Evolutionary conservation across 2,888 invertebrate genomes (phyloP), one percentile per base, ranked within the genome.

Genomic region (Melinaea menophilus): DNA sequence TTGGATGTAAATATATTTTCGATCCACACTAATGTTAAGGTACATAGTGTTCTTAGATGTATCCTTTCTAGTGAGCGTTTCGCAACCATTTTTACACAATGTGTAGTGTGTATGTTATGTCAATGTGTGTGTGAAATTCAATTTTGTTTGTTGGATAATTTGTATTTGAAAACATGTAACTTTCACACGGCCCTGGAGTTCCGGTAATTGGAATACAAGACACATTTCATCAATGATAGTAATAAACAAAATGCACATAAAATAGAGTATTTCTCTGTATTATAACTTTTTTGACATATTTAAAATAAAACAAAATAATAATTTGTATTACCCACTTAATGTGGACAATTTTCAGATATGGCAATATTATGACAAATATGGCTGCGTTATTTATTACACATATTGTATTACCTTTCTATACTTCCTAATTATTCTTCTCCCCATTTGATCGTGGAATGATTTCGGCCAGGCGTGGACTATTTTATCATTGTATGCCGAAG

Each of bases 401-500:
- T 5, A 31, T 11, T 51, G 7, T 31, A 51, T 78, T 81, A 93
- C 94, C 92, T 91, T 93, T 72, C 96, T 92, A 81, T 95, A 96
- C 75, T 93, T 95, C 74, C 93, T 92, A 56, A 96, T 93, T 70
- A 96, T 96, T 81, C 94, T 93, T 64, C 93, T 93, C 41, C 96
- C 96, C 77, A 96, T 91, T 80, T 95, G 95, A 73, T 95, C 94
- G 75, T 96, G 96, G 77, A 95, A 93, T 31, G 96, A 95, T 79
- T 95, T 95, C 0, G 96, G 96, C 82, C 96, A 91, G 56, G 96
- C 95, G 78, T 94, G 95, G 65, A 95, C 94, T 72, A 98, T 93
- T 88, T 96, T 96, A 81, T 96, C 96, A 73, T 95, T 93, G 81
- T 96, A 96, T 61, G 95, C 96, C 59, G 96, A 96, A 63, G 96